These are phyloP conservation scores for Oncorhynchus kisutch DNA, from an alignment of 2,113 vertebrate species.

Conservation along the genomic window DNA sequence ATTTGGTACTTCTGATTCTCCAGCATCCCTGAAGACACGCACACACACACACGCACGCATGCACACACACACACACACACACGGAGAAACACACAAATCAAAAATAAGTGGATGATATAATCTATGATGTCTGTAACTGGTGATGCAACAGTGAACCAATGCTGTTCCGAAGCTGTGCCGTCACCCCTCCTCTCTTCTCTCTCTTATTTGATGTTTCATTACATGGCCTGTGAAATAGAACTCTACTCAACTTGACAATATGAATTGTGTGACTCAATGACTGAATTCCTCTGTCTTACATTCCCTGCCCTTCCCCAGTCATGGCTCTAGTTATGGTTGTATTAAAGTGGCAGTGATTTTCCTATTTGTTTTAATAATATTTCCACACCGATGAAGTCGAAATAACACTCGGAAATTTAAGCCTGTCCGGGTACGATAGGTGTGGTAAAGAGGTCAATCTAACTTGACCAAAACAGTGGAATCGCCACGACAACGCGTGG, in stretches of 20 bases:
- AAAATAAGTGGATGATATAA: conserved; percentile 73
- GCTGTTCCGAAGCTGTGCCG: conserved; percentile 61
- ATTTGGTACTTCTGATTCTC: no score
- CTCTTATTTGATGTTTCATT: background rate
- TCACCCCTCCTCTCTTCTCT: background rate
- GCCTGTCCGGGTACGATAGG: no score
- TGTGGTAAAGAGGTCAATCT: no score
- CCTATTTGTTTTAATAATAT: no score
- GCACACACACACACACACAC: background rate
- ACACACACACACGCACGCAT: conserved; percentile 36
- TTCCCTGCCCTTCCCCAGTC: conserved; percentile 25
- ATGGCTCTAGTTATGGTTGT: conserved; percentile 17
- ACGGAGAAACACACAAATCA: conserved; percentile 53
- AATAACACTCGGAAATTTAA: no score
- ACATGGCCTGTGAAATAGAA: no score
- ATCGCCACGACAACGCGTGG: no score
- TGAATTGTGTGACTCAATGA: conserved; percentile 40
- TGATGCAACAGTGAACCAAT: conserved; percentile 79
- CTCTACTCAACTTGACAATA: conserved; percentile 55
- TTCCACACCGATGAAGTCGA: no score
- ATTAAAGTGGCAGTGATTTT: background rate
- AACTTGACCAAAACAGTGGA: no score
- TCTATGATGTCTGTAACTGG: conserved; percentile 73
- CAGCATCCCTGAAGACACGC: conserved; percentile 2
- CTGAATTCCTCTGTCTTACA: conserved; percentile 31